Evolutionary conservation across 2,113 vertebrate species (phyloP), one percentile per base, ranked within the genome.

Genomic region (Cephalopholis sonnerati): DNA sequence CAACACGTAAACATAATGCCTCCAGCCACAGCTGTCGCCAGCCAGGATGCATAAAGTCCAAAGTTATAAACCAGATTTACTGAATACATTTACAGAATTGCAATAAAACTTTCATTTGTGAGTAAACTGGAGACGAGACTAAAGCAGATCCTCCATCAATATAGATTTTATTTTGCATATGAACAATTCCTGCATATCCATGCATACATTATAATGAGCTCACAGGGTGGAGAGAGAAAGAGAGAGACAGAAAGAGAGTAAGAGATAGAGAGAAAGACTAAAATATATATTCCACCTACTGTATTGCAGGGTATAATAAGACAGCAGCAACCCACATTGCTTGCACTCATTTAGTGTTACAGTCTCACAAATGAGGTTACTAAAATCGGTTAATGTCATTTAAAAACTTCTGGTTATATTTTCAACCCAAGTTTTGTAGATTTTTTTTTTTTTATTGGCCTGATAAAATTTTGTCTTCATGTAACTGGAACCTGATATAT

Each of bases 121-220:
- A 74, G 18, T 39, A 79, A 59, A 88, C 7, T 68, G 55, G 77
- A 84, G 27, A 79, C 55, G 41, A 55, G 9, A 50, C 41, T 41
- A 22, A 46, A 77, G 20, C 50, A 57, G 29, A 78, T 62, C 25
- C 54, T 75, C 75, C 64, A 62, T 90, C 77, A 91, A 86, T 89
- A 82, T 90, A 85, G 72, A 72, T 87, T 92, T 93, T 92, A 93
- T 92, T 94, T 94, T 92, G 91, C 87, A 93, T 93, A 94, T 92
- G 82, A 93, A 92, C 69, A 91, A 79, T 79, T 91, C 87, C 86
- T 90, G 87, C 50, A 90, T 87, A 93, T 92, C 79, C 94, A 95
- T 94, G 93, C 92, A 93, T 89, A 94, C 87, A 92, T 39, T 86
- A 91, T 86, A 92, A 90, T 91, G 81, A 91, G 84, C 66, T 86